Evolutionary conservation across 2,888 invertebrate genomes (phyloP).

Genomic region (Sturmia bella): DNA sequence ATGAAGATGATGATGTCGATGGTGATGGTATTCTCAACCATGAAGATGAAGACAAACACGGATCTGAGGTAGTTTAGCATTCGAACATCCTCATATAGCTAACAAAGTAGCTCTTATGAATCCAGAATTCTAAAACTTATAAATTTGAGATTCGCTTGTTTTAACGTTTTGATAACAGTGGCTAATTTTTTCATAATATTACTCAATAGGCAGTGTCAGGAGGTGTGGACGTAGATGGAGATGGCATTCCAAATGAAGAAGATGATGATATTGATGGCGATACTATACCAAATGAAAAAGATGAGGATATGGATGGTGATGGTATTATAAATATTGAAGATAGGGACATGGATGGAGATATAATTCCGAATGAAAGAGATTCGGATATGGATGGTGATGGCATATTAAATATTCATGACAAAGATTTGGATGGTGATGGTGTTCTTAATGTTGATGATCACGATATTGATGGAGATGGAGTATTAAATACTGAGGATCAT

Average conservation of each 20-base stretch:
- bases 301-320: slow-evolving; percentile 75
- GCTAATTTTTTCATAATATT: slow-evolving; percentile 35
- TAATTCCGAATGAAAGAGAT: slow-evolving; percentile 74
- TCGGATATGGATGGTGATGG: slow-evolving; percentile 73
- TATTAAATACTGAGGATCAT: slow-evolving; percentile 74
- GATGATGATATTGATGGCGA: slow-evolving; percentile 76
- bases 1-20: slow-evolving; percentile 75
- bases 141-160: slow-evolving; percentile 25
- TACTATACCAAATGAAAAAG: slow-evolving; percentile 71
- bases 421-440: slow-evolving; percentile 81
- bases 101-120: background rate
- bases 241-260: slow-evolving; percentile 74
- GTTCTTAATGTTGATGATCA: slow-evolving; percentile 82
- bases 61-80: slow-evolving; percentile 52
- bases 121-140: background rate
- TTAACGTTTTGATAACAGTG: background rate
- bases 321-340: slow-evolving; percentile 77
- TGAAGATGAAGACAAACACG: slow-evolving; percentile 79
- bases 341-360: slow-evolving; percentile 75
- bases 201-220: slow-evolving; percentile 42
- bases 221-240: slow-evolving; percentile 77
- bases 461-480: slow-evolving; percentile 75
- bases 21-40: slow-evolving; percentile 78
- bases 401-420: slow-evolving; percentile 70
- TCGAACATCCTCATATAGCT: slow-evolving; percentile 24